Evolutionary conservation across 2,888 invertebrate species (phyloP).

Genomic region (Coremacera marginata): DNA sequence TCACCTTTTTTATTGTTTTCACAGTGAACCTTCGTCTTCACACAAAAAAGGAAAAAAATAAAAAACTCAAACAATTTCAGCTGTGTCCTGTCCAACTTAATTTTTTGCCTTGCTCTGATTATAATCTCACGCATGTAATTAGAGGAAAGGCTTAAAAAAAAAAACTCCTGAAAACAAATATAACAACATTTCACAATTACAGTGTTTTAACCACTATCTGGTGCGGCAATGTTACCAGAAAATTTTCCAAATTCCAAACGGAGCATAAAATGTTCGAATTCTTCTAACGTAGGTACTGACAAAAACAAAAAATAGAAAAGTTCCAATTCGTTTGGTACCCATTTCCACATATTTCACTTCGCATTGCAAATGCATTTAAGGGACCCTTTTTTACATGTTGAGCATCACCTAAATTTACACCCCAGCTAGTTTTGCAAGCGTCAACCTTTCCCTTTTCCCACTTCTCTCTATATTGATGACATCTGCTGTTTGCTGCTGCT

Average conservation of each 20-base stretch:
- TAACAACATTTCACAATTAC: conserved; percentile 25
- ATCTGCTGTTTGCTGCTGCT: conserved; percentile 41
- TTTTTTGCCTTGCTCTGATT: conserved; percentile 45
- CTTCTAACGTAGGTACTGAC: neutral
- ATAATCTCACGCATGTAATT: conserved; percentile 60
- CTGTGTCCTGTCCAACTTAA: neutral
- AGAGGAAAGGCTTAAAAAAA: conserved; percentile 29
- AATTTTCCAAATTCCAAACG: neutral
- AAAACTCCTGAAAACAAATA: neutral
- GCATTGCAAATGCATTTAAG: neutral
- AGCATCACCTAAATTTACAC: neutral
- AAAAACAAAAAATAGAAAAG: neutral
- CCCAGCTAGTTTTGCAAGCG: neutral
- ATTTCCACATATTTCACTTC: conserved; percentile 27
- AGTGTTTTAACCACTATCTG: conserved; percentile 7
- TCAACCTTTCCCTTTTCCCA: neutral
- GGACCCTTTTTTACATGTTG: conserved; percentile 11
- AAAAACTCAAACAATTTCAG: too few species aligned
- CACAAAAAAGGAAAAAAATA: too few species aligned
- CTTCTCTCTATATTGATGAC: conserved; percentile 28
- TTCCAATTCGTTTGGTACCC: conserved; percentile 1
- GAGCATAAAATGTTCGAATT: neutral
- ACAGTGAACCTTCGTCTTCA: too few species aligned
- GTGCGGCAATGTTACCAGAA: neutral
- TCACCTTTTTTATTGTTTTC: too few species aligned